Evolutionary conservation across 1,140 invertebrate species (phyloP).

Genomic region (Drosophila pseudoananassae): DNA sequence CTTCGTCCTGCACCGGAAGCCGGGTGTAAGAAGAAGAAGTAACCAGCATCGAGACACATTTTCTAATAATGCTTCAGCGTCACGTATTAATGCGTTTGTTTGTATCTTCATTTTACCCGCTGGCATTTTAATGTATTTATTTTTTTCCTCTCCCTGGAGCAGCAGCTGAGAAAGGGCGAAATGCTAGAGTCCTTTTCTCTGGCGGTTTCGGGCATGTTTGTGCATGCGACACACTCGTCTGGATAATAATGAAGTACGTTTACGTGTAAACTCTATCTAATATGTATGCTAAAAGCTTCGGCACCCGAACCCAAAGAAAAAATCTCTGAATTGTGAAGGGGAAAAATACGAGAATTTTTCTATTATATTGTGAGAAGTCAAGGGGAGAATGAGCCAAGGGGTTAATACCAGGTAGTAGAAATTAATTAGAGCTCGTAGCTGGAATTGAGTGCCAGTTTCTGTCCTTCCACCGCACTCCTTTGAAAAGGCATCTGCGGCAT

Average conservation of each 20-base stretch:
- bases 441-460: conserved; percentile 20
- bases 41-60: conserved; percentile 77
- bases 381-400: conserved; percentile 15
- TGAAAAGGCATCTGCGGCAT: conserved; percentile 11
- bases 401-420: conserved; percentile 25
- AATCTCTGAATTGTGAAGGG: conserved; percentile 10
- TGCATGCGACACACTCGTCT: conserved; percentile 62
- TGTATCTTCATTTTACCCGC: conserved; percentile 83
- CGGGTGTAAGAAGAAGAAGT: conserved; percentile 37
- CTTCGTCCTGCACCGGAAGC: conserved; percentile 16
- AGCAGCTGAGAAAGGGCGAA: conserved; percentile 20
- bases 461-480: conserved; percentile 4
- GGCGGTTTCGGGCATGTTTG: conserved; percentile 44
- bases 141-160: conserved; percentile 25
- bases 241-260: conserved; percentile 66
- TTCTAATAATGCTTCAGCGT: conserved; percentile 82
- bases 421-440: conserved; percentile 38
- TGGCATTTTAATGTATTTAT: conserved; percentile 82
- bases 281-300: conserved; percentile 61
- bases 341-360: conserved; percentile 22
- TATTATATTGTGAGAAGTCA: conserved; percentile 18
- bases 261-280: conserved; percentile 66
- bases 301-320: conserved; percentile 19
- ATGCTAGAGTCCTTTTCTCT: conserved; percentile 15
- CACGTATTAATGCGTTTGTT: conserved; percentile 84